Evolutionary conservation across 2,113 vertebrate species (phyloP), one percentile per base, ranked within the genome.

Genomic region (Pygoscelis antarcticus): DNA sequence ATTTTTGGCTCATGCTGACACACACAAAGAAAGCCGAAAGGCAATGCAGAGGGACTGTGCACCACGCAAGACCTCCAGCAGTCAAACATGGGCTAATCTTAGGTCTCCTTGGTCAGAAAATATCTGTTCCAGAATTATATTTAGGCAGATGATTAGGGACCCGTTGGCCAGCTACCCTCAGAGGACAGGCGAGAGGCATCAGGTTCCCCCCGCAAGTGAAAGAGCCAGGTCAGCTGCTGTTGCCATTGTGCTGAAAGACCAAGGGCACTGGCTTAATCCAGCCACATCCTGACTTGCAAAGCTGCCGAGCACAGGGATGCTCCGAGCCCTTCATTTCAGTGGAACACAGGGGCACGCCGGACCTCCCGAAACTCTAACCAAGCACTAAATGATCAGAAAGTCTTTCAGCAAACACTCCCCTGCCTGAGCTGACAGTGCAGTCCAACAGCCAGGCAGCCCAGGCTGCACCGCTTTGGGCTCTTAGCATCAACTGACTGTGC

Each of bases 91-190:
- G 69, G 61, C 95, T 97, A 96, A 97, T 90, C 75, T 96, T 97
- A 93, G 96, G 69, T 72, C 85, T 89, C 92, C 62, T 9, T 40
- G 44, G 47, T 74, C 55, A 95, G 51, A 93, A 95, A 94, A 75
- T 84, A 93, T 44, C 86, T 78, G 51, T 85, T 87, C 57, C 89
- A 77, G 80, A 51, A 77, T 87, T 97, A 97, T 95, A 92, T 97
- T 97, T 97, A 97, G 95, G 83, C 60, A 93, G 92, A 87, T 26
- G 66, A 70, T 72, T 21, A 71, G 78, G 47, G 72, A 75, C 42
- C 76, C 17, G 25, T 16, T 65, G 90, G 70, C 60, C 88, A 94
- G 36, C 49, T 52, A 20, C 58, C 72, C 62, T 72, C 16, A 58
- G 55, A 60, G 72, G 54, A n/a, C 14, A 60, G 72, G 60, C 2